Percentiles rank a stretch among this genome's conserved stretches.
phyloP scores from a whole-genome alignment of 2,797 vertebrate species.

The Pangasius djambal region DNA sequence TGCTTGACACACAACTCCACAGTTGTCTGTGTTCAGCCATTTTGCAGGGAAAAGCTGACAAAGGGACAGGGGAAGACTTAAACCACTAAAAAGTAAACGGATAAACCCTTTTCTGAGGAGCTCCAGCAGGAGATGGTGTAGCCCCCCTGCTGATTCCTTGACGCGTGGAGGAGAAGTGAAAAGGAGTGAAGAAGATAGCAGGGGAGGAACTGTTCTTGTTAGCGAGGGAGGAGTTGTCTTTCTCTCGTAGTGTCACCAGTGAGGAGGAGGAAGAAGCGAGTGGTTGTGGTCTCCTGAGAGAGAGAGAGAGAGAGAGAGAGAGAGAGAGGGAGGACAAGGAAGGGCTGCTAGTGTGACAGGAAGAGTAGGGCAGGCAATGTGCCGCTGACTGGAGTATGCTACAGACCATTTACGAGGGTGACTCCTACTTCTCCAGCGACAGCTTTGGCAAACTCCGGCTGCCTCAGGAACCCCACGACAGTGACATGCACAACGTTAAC shows the following conservation, averaged over 20 bases:
- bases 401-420: slow-evolving; percentile 99
- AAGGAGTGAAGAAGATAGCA: slow-evolving; percentile 52
- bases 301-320: slow-evolving; percentile 49
- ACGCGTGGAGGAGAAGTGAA: slow-evolving; percentile 60
- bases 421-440: slow-evolving; percentile 98
- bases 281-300: slow-evolving; percentile 53
- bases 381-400: slow-evolving; percentile 92
- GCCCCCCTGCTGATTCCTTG: slow-evolving; percentile 42
- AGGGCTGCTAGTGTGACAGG: slow-evolving; percentile 71
- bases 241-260: slow-evolving; percentile 62
- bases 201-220: slow-evolving; percentile 47
- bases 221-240: slow-evolving; percentile 56
- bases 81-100: slow-evolving; percentile 16
- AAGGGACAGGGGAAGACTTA: slow-evolving; percentile 26
- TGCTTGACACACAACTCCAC: slow-evolving; percentile 1
- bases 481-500: slow-evolving; percentile 96
- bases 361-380: slow-evolving; percentile 79
- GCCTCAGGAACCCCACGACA: slow-evolving; percentile 79
- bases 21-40: slow-evolving; percentile 2
- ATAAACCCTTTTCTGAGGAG: background rate
- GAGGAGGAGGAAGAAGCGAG: slow-evolving; percentile 54
- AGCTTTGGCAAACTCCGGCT: slow-evolving; percentile 87
- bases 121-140: slow-evolving; percentile 42
- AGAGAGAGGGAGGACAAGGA: slow-evolving; percentile 51
- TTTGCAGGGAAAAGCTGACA: slow-evolving; percentile 16